Percentiles rank a stretch among this genome's conserved stretches.
Conservation (phyloP, 53 echinoderm and acorn worm genomes). For the Patiria pectinifera region DNA sequence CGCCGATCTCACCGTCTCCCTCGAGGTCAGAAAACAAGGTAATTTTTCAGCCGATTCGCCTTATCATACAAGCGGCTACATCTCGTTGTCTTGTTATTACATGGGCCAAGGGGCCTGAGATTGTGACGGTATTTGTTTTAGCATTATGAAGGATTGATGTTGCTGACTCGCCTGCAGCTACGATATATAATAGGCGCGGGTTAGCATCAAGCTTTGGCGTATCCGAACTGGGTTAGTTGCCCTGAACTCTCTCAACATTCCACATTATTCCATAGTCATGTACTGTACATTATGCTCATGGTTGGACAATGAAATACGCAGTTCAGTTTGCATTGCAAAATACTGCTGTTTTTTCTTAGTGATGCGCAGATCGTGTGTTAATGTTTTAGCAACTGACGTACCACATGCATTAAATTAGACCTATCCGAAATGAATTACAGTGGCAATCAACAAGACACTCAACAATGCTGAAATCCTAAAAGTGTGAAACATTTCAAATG, state of each 20-base stretch:
- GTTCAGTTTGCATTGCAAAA: too few species aligned
- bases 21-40: slow-evolving; percentile 59
- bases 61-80: slow-evolving; percentile 40
- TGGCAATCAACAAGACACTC: too few species aligned
- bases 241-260: background rate
- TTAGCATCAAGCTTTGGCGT: slow-evolving; percentile 13
- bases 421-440: too few species aligned
- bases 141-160: slow-evolving; percentile 59
- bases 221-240: background rate
- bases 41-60: slow-evolving; percentile 48
- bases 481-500: too few species aligned
- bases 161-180: slow-evolving; percentile 21
- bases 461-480: too few species aligned
- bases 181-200: slow-evolving; percentile 29
- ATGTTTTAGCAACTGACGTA: too few species aligned
- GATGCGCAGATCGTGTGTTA: too few species aligned
- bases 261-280: background rate
- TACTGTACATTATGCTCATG: too few species aligned
- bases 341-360: too few species aligned
- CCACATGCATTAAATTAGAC: too few species aligned
- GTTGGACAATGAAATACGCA: too few species aligned
- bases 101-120: slow-evolving; percentile 19
- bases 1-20: slow-evolving; percentile 38
- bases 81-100: slow-evolving; percentile 58
- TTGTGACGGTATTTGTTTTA: slow-evolving; percentile 52